Evolutionary conservation across 2,797 vertebrate species (phyloP).

Genomic region (Varecia variegata): DNA sequence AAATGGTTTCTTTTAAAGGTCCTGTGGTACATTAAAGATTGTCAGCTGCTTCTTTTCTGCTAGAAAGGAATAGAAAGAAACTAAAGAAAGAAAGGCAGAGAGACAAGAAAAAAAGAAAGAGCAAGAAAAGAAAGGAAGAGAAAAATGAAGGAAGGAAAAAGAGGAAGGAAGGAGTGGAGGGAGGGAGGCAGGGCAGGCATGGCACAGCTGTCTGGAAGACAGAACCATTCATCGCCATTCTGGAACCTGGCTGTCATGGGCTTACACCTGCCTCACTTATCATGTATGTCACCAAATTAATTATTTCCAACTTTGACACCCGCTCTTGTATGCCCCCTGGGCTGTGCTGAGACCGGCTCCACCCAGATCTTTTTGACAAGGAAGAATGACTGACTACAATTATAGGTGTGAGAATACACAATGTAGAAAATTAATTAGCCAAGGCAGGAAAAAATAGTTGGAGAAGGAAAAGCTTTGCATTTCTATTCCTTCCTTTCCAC

Average conservation of each 20-base stretch:
- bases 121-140: too few relatives aligned
- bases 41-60: not conserved
- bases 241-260: not conserved
- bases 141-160: not conserved
- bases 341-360: not conserved
- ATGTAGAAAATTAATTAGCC: not conserved
- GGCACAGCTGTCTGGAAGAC: not conserved
- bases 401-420: not conserved
- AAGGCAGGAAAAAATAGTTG: rapidly evolving
- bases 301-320: not conserved
- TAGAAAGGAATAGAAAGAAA: not conserved
- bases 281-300: not conserved
- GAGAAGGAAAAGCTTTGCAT: too few relatives aligned
- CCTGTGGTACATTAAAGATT: not conserved
- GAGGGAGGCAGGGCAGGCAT: rapidly evolving
- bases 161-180: rapidly evolving
- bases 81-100: too few relatives aligned
- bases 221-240: rapidly evolving
- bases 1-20: not conserved
- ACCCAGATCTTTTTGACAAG: not conserved
- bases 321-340: not conserved
- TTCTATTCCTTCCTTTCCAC: not conserved
- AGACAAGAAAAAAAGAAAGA: rapidly evolving
- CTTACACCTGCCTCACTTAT: not conserved
- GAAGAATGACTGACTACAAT: not conserved